Evolutionary conservation across 2,888 invertebrate species (phyloP).

Genomic region (Alloplasta piceator): DNA sequence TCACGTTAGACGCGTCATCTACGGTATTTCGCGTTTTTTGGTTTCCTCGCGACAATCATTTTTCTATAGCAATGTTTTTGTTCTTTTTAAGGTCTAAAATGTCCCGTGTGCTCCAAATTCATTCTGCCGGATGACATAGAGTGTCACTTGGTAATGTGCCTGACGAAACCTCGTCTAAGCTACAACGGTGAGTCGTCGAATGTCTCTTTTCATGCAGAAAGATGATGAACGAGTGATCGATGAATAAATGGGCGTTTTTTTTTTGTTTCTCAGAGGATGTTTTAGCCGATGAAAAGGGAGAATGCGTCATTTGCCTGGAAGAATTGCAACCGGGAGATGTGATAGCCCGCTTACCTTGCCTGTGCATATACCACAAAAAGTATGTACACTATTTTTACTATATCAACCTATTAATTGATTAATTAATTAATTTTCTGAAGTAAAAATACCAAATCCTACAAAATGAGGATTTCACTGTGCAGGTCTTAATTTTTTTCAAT

Average conservation of each 20-base stretch:
- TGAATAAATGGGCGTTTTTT: conserved; percentile 16
- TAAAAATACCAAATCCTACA: too few species aligned
- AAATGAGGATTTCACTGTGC: too few species aligned
- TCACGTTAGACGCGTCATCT: conserved; percentile 80
- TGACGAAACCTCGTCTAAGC: conserved; percentile 98
- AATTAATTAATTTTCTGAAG: too few species aligned
- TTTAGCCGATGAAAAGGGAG: conserved; percentile 97
- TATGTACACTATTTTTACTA: conserved; percentile 82
- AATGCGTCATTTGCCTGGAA: conserved; percentile 99
- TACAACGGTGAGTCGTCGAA: conserved; percentile 93
- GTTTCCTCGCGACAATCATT: not conserved
- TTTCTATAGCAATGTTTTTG: conserved; percentile 4
- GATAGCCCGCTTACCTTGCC: conserved; percentile 99
- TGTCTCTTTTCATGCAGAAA: too few species aligned
- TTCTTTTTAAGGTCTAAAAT: conserved; percentile 95
- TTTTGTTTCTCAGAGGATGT: conserved; percentile 93
- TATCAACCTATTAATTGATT: not conserved
- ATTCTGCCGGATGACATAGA: conserved; percentile 99
- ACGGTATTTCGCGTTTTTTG: conserved; percentile 73
- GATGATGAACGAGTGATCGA: not conserved
- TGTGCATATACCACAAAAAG: conserved; percentile 99
- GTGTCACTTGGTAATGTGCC: conserved; percentile 99
- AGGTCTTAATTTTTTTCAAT: too few species aligned
- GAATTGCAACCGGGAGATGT: conserved; percentile 97
- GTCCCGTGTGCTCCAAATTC: conserved; percentile 99